Evolutionary conservation across 1,140 invertebrate species (phyloP), one percentile per base, ranked within the genome.

Genomic region (Zaprionus inermis): DNA sequence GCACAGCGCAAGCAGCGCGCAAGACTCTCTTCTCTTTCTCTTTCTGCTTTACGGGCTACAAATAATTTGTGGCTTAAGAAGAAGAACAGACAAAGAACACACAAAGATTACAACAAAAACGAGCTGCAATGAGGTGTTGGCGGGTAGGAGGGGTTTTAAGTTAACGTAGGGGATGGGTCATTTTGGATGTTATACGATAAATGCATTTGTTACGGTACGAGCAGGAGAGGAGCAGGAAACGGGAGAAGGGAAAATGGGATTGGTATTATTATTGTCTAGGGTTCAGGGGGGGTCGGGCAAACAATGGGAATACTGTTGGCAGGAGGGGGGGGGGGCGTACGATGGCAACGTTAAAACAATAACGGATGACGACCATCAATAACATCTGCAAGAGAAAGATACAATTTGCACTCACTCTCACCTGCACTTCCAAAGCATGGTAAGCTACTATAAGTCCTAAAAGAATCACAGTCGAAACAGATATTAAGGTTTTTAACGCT

Each of bases 341-440:
- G 84, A 90, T 81, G 81, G 84, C 81, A 89, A 90, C 85, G 85
- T 90, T 85, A 89, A 83, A 84, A 89, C 81, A 85, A 70, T 85
- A 90, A 89, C 85, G 84, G 84, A 90, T 85, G 84, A 89, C 85
- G 77, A 88, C 84, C 84, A 88, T 88, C 84, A 89, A 85, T 81
- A 85, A 85, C 84, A 88, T 88, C 84, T 89, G 84, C 72, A 88
- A 88, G 70, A 88, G 71, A 88, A 71, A 84, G 78, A 81, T 90
- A 77, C 82, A 90, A 91, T 89, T 85, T 88, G 78, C 88, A 90
- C 88, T 91, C 88, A 90, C 86, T 92, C 91, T 92, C 89, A 99
- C 98, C 97, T 99, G 98, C 93, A 99, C 97, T 97, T 99, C 99
- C 94, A 99, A 96, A 93, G 98, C 98, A 94, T 99, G 98, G 94